These are phyloP conservation scores for Monochamus alternatus DNA, from an alignment of 2,888 invertebrate genomes.

Conservation along the genomic window DNA sequence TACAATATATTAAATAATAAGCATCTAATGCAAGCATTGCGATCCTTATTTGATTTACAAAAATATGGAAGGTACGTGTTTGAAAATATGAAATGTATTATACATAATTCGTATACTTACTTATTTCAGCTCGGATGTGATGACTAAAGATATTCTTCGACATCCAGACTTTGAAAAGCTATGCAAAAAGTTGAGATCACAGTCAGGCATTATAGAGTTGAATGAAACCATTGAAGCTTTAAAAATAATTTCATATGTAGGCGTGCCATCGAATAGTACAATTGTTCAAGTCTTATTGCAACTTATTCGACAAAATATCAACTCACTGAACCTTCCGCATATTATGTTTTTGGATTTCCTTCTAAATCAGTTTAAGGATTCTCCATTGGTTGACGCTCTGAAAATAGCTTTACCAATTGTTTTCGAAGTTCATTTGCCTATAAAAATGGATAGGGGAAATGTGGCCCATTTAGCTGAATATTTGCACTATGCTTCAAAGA, in stretches of 20 bases:
- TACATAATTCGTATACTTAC: not conserved
- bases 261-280: slow-evolving; percentile 74
- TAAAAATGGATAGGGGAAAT: slow-evolving; percentile 75
- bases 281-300: slow-evolving; percentile 79
- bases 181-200: slow-evolving; percentile 74
- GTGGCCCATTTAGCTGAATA: slow-evolving; percentile 72
- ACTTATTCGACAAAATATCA: slow-evolving; percentile 76
- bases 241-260: slow-evolving; percentile 75
- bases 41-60: slow-evolving; percentile 74
- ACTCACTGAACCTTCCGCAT: slow-evolving; percentile 75
- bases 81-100: not conserved
- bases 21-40: slow-evolving; percentile 75
- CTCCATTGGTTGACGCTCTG: slow-evolving; percentile 78
- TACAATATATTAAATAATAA: slow-evolving; percentile 72
- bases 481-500: slow-evolving; percentile 73
- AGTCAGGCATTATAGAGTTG: slow-evolving; percentile 73
- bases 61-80: slow-evolving; percentile 70
- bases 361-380: slow-evolving; percentile 71
- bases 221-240: slow-evolving; percentile 75
- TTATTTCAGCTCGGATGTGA: slow-evolving; percentile 65
- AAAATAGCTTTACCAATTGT: slow-evolving; percentile 79
- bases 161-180: slow-evolving; percentile 75
- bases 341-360: slow-evolving; percentile 78
- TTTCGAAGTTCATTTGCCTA: slow-evolving; percentile 77
- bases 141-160: slow-evolving; percentile 71